Percentiles rank a stretch among this genome's conserved stretches.
phyloP scores from a whole-genome alignment of 1,140 invertebrate species.

The Drosophila arizonae region DNA sequence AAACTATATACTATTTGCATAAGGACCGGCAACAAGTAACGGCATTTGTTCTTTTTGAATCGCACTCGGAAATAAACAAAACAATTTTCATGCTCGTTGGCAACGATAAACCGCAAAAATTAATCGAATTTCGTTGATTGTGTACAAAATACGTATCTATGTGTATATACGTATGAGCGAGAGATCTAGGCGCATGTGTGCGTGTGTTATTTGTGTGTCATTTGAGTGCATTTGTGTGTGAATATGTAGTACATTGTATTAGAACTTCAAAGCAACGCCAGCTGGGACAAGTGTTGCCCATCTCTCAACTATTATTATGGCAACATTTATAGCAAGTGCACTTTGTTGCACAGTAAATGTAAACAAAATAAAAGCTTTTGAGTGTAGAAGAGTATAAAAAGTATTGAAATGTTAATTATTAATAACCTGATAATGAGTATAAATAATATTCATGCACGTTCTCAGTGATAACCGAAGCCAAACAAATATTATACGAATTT shows the following conservation, averaged over 20 bases:
- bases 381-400: not conserved
- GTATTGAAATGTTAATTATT: too few species aligned
- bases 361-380: not conserved
- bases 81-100: constrained; percentile 32
- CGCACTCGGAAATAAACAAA: constrained; percentile 29
- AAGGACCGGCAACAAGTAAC: constrained; percentile 1
- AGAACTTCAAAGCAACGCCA: not conserved
- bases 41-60: constrained; percentile 15
- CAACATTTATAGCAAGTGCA: constrained; percentile 4
- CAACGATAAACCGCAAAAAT: constrained; percentile 29
- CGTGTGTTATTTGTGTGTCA: not conserved
- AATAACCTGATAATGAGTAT: too few species aligned
- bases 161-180: not conserved
- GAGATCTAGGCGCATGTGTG: not conserved
- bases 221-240: not conserved
- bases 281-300: not conserved
- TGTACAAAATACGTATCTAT: constrained; percentile 1
- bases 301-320: not conserved
- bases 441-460: too few species aligned
- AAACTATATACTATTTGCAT: not conserved
- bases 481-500: not conserved
- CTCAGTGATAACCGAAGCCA: too few species aligned
- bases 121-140: constrained; percentile 31
- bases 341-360: not conserved
- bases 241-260: not conserved